phyloP scores from a whole-genome alignment of 2,113 vertebrate species.

The Tragelaphus buxtoni region DNA sequence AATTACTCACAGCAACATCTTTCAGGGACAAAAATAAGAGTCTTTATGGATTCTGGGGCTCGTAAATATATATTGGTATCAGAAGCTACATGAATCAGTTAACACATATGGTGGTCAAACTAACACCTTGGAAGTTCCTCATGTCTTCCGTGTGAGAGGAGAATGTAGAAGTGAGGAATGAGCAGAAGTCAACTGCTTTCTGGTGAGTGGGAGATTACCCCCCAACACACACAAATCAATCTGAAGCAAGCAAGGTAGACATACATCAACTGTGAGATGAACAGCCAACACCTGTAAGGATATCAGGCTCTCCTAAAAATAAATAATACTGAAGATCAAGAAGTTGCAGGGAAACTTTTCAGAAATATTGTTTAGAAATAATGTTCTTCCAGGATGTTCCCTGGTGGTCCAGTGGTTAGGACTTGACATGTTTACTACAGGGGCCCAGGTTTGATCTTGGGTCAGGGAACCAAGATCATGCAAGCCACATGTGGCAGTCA shows the following conservation, averaged over 20 bases:
- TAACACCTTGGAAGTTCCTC: conserved; percentile 23
- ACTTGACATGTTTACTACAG: not conserved
- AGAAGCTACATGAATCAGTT: not conserved
- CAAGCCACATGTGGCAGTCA: rapidly evolving
- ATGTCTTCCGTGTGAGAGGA: not conserved
- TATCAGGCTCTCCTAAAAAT: not conserved
- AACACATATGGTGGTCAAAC: not conserved
- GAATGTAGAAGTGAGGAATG: not conserved
- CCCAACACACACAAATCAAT: not conserved
- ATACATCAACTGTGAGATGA: not conserved
- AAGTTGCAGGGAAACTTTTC: not conserved
- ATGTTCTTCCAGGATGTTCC: not conserved
- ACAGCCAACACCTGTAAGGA: not conserved
- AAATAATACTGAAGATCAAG: not conserved
- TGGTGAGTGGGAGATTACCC: not conserved
- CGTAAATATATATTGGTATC: not conserved
- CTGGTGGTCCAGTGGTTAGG: not conserved
- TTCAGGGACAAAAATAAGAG: conserved; percentile 30
- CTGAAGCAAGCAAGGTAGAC: not conserved
- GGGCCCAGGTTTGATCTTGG: not conserved
- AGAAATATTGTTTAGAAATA: conserved; percentile 25
- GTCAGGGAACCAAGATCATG: not conserved
- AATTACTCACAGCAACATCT: conserved; percentile 5
- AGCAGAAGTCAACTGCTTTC: not conserved
- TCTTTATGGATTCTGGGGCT: not conserved